Evolutionary conservation across 23 tunicate genomes (phyloP).

Genomic region (Diplosoma virens): DNA sequence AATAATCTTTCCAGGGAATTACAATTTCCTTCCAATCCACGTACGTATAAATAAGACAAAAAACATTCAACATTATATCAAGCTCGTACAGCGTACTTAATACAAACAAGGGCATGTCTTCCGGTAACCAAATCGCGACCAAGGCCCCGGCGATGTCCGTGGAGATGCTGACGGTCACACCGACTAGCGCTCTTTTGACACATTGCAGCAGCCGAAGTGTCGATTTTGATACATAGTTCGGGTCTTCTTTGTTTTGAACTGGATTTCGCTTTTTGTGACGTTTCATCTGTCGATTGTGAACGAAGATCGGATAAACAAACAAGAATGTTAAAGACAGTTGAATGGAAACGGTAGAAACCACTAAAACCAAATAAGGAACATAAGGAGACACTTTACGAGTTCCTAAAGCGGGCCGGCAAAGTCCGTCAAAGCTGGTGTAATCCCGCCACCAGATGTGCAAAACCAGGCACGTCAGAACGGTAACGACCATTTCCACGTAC

Average conservation of each 20-base stretch:
- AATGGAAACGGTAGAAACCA: slow-evolving; percentile 51
- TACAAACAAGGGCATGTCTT: slow-evolving; percentile 48
- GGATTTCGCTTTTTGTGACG: not conserved
- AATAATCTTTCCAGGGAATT: slow-evolving; percentile 23
- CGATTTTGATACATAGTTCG: not conserved
- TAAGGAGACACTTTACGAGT: slow-evolving; percentile 3
- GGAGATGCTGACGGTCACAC: slow-evolving; percentile 57
- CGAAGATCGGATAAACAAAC: slow-evolving; percentile 54
- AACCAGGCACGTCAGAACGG: slow-evolving; percentile 29
- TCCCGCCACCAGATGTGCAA: slow-evolving; percentile 74
- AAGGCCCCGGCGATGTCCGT: slow-evolving; percentile 63
- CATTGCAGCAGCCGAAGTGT: slow-evolving; percentile 44
- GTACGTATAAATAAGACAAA: slow-evolving; percentile 63
- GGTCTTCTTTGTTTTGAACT: not conserved
- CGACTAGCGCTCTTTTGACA: slow-evolving; percentile 50
- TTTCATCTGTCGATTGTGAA: slow-evolving; percentile 46
- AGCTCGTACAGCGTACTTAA: slow-evolving; percentile 51
- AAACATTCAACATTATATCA: slow-evolving; percentile 42
- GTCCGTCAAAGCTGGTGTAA: slow-evolving; percentile 9
- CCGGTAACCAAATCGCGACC: slow-evolving; percentile 47
- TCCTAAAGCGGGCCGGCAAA: slow-evolving; percentile 19
- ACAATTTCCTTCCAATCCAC: slow-evolving; percentile 58
- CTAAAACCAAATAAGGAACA: slow-evolving; percentile 50
- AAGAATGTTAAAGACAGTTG: slow-evolving; percentile 52
- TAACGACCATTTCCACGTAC: slow-evolving; percentile 43